phyloP scores from a whole-genome alignment of 2,888 invertebrate genomes.

The Zaprionus obscuricornis region DNA sequence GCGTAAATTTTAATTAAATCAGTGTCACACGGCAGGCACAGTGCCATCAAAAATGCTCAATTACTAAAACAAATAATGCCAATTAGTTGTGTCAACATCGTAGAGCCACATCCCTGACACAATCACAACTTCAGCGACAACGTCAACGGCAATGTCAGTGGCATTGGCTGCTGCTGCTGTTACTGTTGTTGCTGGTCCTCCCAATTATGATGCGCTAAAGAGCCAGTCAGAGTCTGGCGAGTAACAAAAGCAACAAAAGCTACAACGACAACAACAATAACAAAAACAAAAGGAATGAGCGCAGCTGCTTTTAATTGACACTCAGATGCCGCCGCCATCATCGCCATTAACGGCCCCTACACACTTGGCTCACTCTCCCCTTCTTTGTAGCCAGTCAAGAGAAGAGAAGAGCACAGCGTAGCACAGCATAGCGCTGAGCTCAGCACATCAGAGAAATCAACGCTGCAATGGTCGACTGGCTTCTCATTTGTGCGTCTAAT shows the following conservation, averaged over 20 bases:
- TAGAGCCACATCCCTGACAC: conserved; percentile 33
- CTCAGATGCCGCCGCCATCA: conserved; percentile 67
- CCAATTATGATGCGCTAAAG: conserved; percentile 67
- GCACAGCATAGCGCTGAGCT: no score
- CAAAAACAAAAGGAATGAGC: conserved; percentile 23
- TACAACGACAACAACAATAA: conserved; percentile 8
- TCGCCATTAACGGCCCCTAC: conserved; percentile 43
- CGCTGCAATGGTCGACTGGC: conserved; percentile 50
- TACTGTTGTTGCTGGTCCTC: conserved; percentile 16
- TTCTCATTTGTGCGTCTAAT: conserved; percentile 69
- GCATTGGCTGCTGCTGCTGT: neutral
- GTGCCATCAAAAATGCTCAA: conserved; percentile 75
- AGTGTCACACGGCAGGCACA: conserved; percentile 50
- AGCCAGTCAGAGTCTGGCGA: conserved; percentile 35
- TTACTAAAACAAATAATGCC: conserved; percentile 82
- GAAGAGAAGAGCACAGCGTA: no score
- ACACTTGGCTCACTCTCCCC: conserved; percentile 10
- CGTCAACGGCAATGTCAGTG: conserved; percentile 7
- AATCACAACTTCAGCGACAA: neutral
- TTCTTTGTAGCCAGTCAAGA: no score
- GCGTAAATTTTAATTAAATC: conserved; percentile 78
- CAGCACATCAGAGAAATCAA: conserved; percentile 26
- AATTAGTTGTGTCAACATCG: conserved; percentile 82
- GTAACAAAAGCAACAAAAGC: no score
- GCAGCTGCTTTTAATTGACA: conserved; percentile 73